Percentiles rank a stretch among this genome's conserved stretches.
Conservation (phyloP, 2,797 vertebrate genomes). For the Myripristis murdjan region DNA sequence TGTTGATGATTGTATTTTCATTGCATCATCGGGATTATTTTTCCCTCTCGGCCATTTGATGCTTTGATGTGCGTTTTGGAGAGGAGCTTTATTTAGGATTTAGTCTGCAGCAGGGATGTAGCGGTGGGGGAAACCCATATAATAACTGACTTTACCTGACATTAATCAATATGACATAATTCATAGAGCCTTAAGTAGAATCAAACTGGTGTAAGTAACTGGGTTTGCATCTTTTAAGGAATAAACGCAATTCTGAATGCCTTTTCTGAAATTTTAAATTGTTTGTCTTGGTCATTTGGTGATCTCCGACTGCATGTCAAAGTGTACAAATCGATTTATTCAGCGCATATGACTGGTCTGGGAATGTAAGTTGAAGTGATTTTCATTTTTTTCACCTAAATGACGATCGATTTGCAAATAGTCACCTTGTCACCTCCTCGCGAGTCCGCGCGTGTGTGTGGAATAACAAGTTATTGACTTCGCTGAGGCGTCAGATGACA, state of each 20-base stretch:
- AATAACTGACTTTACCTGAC: neutral
- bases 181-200: neutral
- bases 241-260: neutral
- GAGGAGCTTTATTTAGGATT: neutral
- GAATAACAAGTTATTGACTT: slow-evolving; percentile 55
- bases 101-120: neutral
- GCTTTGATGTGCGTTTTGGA: slow-evolving; percentile 9
- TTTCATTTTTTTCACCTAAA: neutral
- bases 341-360: neutral
- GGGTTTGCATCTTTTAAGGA: neutral
- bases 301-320: too few relatives aligned
- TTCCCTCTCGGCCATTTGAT: neutral
- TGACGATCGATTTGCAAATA: slow-evolving; percentile 27
- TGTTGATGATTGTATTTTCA: accelerated
- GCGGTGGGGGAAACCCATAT: neutral
- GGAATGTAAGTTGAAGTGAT: neutral
- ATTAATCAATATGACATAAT: too few relatives aligned
- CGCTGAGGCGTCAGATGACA: slow-evolving; percentile 53
- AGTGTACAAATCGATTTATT: too few relatives aligned
- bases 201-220: slow-evolving; percentile 14
- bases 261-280: neutral
- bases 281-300: too few relatives aligned
- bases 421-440: slow-evolving; percentile 55
- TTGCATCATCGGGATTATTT: too few relatives aligned
- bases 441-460: slow-evolving; percentile 32